phyloP scores from a whole-genome alignment of 2,113 vertebrate genomes.

The Vireo altiloquus region DNA sequence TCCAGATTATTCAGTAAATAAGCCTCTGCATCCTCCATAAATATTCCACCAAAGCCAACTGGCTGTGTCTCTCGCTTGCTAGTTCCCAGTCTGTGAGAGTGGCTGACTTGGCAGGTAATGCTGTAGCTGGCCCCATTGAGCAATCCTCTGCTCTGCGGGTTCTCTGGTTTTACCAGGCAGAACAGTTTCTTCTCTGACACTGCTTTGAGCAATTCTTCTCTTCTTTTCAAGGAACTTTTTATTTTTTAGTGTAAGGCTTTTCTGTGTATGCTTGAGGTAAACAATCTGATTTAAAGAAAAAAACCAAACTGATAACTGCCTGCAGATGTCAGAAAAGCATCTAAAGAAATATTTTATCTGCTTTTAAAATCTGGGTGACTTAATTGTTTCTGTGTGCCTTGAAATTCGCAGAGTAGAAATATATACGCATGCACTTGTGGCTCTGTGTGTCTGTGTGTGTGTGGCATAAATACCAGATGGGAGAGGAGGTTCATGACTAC shows the following conservation, averaged over 20 bases:
- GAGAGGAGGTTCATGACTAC: neutral
- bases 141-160: neutral
- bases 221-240: neutral
- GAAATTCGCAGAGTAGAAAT: neutral
- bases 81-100: slow-evolving; percentile 41
- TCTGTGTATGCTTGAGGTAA: neutral
- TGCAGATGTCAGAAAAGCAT: neutral
- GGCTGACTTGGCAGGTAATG: slow-evolving; percentile 43
- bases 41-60: slow-evolving; percentile 55
- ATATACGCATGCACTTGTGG: neutral
- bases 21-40: slow-evolving; percentile 58
- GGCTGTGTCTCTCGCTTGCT: slow-evolving; percentile 57
- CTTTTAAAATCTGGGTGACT: slow-evolving; percentile 4
- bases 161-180: neutral
- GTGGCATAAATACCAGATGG: slow-evolving; percentile 34
- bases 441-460: neutral
- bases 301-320: neutral
- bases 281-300: neutral
- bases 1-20: slow-evolving; percentile 66
- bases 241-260: neutral
- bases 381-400: neutral
- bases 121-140: slow-evolving; percentile 12
- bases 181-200: neutral
- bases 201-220: neutral
- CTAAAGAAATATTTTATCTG: slow-evolving; percentile 17